These are phyloP conservation scores for Fabriciana adippe DNA, from an alignment of 2,888 invertebrate genomes.

Conservation along the genomic window DNA sequence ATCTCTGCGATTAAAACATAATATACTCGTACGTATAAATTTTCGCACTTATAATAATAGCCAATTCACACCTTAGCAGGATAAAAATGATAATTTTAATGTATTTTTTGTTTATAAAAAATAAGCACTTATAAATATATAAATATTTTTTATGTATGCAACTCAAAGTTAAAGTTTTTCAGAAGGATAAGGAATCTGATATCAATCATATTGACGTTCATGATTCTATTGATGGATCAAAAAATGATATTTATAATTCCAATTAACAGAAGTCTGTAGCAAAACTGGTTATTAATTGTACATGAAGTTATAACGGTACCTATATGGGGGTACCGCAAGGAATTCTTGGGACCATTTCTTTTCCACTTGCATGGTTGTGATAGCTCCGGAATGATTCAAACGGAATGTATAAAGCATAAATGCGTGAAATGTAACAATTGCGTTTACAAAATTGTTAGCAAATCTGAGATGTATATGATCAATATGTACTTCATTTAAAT, in stretches of 20 bases:
- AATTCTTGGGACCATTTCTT: constrained; percentile 58
- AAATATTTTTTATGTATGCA: background rate
- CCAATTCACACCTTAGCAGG: no score
- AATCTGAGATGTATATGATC: no score
- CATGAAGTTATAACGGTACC: constrained; percentile 34
- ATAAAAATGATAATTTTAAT: no score
- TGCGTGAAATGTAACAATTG: constrained; percentile 56
- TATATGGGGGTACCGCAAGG: constrained; percentile 56
- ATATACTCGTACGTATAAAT: no score
- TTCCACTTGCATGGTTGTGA: constrained; percentile 44
- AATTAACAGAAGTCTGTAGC: constrained; percentile 13
- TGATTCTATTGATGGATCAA: constrained; percentile 21
- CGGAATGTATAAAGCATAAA: constrained; percentile 46
- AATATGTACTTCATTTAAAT: no score
- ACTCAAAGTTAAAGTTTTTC: background rate
- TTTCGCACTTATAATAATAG: no score
- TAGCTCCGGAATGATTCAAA: constrained; percentile 37
- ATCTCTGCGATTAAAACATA: no score
- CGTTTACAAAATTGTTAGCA: constrained; percentile 43
- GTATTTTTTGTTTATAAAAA: no score
- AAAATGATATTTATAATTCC: constrained; percentile 21
- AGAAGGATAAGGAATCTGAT: constrained; percentile 13
- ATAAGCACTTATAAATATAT: background rate
- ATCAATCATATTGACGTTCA: constrained; percentile 18
- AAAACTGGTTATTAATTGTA: constrained; percentile 25